Evolutionary conservation across 2,797 vertebrate species (phyloP), one percentile per base, ranked within the genome.

Genomic region (Benthosema pterotum): DNA sequence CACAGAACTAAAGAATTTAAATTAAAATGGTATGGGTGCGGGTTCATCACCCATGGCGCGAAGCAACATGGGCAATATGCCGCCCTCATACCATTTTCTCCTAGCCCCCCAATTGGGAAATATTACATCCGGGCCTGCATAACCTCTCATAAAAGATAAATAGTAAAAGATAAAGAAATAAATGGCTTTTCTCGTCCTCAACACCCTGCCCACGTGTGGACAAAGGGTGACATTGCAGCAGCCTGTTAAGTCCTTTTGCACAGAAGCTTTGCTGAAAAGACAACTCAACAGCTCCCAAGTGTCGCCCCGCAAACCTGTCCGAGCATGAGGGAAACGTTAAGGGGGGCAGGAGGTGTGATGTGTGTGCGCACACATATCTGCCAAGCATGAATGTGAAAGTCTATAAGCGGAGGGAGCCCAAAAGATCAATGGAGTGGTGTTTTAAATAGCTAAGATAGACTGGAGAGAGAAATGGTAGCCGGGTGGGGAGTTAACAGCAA

Each of bases 311-410:
- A 54, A 73, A 83, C 83, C 9, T 80, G 83, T 66, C 78, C 43
- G 57, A 72, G 71, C 87, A 68, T 15, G 84, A 78, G 50, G 38
- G 53, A 63, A 69, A 38, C 8, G 32, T 38, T 32, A 32, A 32
- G 32, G 32, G 7, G 62, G n/a, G n/a, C n/a, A n/a, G n/a, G n/a
- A 25, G 19, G 54, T 25, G 22, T 25, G 22, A n/a, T 25, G 22
- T 25, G 22, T 2, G 22, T 25, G 22, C 22, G 22, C 3, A 42
- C 53, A 57, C 38, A 43, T 47, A 18, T 45, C 65, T 60, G 13
- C 65, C 69, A 38, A 55, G 82, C 75, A 71, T 42, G 49, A 77
- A 83, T 76, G 69, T 60, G 70, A 73, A n/a, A 69, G 57, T 55
- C 32, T 38, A 38, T 38, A 38, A n/a, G 8, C 16, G 8, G 32